These are phyloP conservation scores for Phrynosoma blainvillii DNA, from an alignment of 2,113 vertebrate species.

Conservation along the genomic window DNA sequence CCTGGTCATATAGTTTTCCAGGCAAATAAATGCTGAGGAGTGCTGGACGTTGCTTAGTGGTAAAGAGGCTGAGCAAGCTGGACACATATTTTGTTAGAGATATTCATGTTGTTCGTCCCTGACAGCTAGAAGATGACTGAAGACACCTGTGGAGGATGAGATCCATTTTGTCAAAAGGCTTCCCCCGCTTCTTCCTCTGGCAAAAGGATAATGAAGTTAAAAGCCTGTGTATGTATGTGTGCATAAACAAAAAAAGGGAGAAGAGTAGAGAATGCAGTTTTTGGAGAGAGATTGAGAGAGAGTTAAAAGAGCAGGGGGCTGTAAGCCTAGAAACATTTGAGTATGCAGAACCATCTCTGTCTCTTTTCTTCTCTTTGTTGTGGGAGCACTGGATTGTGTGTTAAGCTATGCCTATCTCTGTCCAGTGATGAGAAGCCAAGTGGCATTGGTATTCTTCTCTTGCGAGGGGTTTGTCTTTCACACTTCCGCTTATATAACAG, in stretches of 20 bases:
- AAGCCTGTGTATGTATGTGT: too few relatives aligned
- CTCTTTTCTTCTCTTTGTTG: not conserved
- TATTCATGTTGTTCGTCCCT: not conserved
- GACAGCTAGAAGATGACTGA: not conserved
- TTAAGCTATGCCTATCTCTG: too few relatives aligned
- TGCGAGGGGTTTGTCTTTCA: not conserved
- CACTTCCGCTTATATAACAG: slow-evolving; percentile 23
- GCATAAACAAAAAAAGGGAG: not conserved
- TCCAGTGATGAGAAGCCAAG: slow-evolving; percentile 1
- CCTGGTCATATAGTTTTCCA: not conserved
- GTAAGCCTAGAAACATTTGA: not conserved
- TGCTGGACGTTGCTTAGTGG: not conserved
- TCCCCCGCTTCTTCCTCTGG: not conserved
- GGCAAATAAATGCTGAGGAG: not conserved
- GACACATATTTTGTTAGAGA: not conserved
- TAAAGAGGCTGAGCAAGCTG: not conserved
- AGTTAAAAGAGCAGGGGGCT: not conserved
- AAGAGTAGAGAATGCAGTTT: not conserved
- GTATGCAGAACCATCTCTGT: not conserved
- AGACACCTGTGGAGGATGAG: not conserved
- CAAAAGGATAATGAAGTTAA: too few relatives aligned
- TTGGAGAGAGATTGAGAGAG: not conserved
- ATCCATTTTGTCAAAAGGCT: not conserved
- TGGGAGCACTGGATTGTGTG: not conserved
- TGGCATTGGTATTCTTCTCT: not conserved